These are phyloP conservation scores for Solen grandis DNA, from an alignment of 1,140 invertebrate genomes.

Conservation along the genomic window DNA sequence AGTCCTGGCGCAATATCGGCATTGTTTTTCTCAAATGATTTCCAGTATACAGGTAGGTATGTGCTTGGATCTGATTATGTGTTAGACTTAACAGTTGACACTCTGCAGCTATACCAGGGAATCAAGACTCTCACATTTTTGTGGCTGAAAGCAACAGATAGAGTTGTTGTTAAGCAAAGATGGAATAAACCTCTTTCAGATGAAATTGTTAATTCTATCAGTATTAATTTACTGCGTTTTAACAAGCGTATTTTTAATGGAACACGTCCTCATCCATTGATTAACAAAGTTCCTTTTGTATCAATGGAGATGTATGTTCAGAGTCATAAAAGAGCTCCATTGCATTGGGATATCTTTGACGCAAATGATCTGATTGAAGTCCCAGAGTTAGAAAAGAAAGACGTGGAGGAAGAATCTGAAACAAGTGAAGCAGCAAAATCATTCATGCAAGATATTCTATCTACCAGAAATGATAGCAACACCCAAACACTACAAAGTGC, in stretches of 20 bases:
- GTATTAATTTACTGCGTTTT: slow-evolving; percentile 42
- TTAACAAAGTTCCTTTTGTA: slow-evolving; percentile 21
- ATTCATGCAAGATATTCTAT: no score
- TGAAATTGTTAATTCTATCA: slow-evolving; percentile 28
- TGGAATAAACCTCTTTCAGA: background rate
- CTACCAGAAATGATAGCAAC: no score
- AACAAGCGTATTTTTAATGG: slow-evolving; percentile 26
- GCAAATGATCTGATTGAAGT: slow-evolving; percentile 23
- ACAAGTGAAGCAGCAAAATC: no score
- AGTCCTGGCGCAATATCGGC: slow-evolving; percentile 27
- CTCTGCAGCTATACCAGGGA: slow-evolving; percentile 39
- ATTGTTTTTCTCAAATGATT: slow-evolving; percentile 41
- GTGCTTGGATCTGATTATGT: slow-evolving; percentile 35
- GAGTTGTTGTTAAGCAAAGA: background rate
- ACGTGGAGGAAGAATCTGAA: background rate
- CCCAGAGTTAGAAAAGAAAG: no score
- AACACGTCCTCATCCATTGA: slow-evolving; percentile 25
- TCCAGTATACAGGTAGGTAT: slow-evolving; percentile 42
- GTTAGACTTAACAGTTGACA: slow-evolving; percentile 45
- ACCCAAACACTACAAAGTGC: no score
- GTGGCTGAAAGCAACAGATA: slow-evolving; percentile 23
- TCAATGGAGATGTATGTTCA: slow-evolving; percentile 36
- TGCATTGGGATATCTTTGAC: slow-evolving; percentile 48
- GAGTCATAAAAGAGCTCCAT: background rate
- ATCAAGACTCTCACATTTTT: slow-evolving; percentile 32